A percentile compares a stretch with the other conserved stretches of the same genome.
Conservation (phyloP, 92 coral and sea anemone genomes). For the Palythoa heliodiscus region DNA sequence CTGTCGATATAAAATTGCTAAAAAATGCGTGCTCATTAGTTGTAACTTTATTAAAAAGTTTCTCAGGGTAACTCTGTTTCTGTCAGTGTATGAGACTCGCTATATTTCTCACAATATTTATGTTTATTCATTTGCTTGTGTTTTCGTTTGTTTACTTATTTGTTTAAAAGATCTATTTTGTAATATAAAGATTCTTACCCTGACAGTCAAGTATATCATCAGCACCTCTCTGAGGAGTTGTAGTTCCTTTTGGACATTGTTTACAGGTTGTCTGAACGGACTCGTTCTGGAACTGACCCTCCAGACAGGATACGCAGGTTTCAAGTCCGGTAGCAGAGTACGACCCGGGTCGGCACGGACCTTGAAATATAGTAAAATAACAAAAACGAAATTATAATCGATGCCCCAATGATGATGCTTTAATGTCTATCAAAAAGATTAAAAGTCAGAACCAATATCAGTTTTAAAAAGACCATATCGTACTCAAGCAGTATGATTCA, state of each 20-base stretch:
- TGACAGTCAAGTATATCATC: background rate
- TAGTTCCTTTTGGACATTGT: constrained; percentile 9
- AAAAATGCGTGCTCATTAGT: too few relatives aligned
- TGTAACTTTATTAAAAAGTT: too few relatives aligned
- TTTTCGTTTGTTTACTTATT: too few relatives aligned
- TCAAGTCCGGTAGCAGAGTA: constrained; percentile 29
- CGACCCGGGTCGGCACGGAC: background rate
- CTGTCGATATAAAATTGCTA: too few relatives aligned
- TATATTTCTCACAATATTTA: too few relatives aligned
- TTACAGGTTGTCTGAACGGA: background rate
- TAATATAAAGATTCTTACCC: background rate
- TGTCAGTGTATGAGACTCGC: too few relatives aligned
- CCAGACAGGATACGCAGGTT: constrained; percentile 18
- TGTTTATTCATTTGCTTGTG: too few relatives aligned
- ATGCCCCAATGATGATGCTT: background rate
- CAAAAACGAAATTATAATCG: background rate
- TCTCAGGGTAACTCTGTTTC: too few relatives aligned
- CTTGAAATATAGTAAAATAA: background rate
- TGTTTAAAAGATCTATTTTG: too few relatives aligned
- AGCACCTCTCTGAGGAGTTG: constrained; percentile 22
- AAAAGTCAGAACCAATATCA: too few relatives aligned
- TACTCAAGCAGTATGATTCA: background rate
- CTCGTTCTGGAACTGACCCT: background rate
- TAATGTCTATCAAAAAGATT: too few relatives aligned
- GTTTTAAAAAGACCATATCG: background rate